Base-by-base conservation (phyloP, 2,113 vertebrate genomes). In the Osmerus mordax region DNA sequence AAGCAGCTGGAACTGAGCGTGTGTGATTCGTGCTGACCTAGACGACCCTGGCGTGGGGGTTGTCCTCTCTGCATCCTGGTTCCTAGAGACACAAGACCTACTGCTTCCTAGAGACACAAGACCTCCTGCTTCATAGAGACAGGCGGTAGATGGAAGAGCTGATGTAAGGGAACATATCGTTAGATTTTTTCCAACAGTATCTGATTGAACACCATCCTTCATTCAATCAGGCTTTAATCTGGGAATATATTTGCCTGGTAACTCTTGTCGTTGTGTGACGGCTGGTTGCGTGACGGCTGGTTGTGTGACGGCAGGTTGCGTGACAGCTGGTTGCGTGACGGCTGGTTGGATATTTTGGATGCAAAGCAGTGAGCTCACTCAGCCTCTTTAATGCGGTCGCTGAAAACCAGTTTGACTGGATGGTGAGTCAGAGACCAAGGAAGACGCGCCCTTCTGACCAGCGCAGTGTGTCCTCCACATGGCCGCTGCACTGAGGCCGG, bases 371-470 rank as follows among this genome's bases (percentile, higher is more conserved):
- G n/a, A n/a, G n/a, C n/a, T n/a, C n/a, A n/a, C n/a, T n/a, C n/a
- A n/a, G n/a, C n/a, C n/a, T n/a, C n/a, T n/a, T n/a, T n/a, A n/a
- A n/a, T n/a, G n/a, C n/a, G n/a, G n/a, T n/a, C n/a, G n/a, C n/a
- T n/a, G n/a, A n/a, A n/a, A n/a, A n/a, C n/a, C n/a, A n/a, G n/a
- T n/a, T n/a, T n/a, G n/a, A n/a, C n/a, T n/a, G n/a, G n/a, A n/a
- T n/a, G n/a, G n/a, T n/a, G n/a, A 66, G 82, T 85, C 83, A 78
- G 82, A 80, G 74, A 52, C 79, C 72, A 63, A 28, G 71, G 53
- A 60, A 67, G 80, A 82, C 84, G 84, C 75, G 68, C 76, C 84
- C 81, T 75, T 80, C 72, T 80, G 77, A 79, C 80, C 84, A 76
- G 65, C 58, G 65, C 74, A 74, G 64, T 73, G 77, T 51, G 86